Evolutionary conservation across 2,113 vertebrate genomes (phyloP), one percentile per base, ranked within the genome.

Genomic region (Notothenia coriiceps): DNA sequence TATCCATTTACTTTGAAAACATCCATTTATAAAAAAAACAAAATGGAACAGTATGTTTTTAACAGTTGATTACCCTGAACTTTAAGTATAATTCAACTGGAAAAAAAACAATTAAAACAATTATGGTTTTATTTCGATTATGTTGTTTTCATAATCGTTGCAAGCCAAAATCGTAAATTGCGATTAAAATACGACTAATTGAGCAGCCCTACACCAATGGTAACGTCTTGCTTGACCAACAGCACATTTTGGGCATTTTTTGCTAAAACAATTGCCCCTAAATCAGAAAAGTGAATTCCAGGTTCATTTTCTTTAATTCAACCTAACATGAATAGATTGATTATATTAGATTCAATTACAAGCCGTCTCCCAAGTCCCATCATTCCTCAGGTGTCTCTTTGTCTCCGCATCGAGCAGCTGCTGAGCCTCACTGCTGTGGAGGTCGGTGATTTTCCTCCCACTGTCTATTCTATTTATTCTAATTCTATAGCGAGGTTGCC

Each of bases 401-500:
- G 15, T 44, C 51, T 73, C 22, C 33, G 1, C 25, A 13, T 33
- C 25, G 18, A 15, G 20, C 78, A 50, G 6, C 12, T n/a, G 71
- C 46, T 22, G 61, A 18, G 56, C 56, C 22, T 54, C 67, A 57
- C 63, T 64, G 72, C 71, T 52, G 64, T 11, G 71, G 54, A 52
- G 25, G 10, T 56, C n/a, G 6, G 49, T 70, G 76, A 83, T 80
- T 78, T 69, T 80, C 72, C 78, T 80, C 87, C 74, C 50, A 56
- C 64, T 22, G 67, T 46, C 80, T 22, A 0, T 54, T 84, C 76
- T 70, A 66, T 82, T 69, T 57, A 49, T 47, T 88, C 80, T 71
- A 70, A 79, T 83, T 91, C 83, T 79, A 46, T 80, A 13, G 66
- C 75, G 49, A 81, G 67, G 85, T 77, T 80, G 82, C 68, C 87